Conservation (phyloP, 2,797 vertebrate genomes). For the Neopelma chrysocephalum region DNA sequence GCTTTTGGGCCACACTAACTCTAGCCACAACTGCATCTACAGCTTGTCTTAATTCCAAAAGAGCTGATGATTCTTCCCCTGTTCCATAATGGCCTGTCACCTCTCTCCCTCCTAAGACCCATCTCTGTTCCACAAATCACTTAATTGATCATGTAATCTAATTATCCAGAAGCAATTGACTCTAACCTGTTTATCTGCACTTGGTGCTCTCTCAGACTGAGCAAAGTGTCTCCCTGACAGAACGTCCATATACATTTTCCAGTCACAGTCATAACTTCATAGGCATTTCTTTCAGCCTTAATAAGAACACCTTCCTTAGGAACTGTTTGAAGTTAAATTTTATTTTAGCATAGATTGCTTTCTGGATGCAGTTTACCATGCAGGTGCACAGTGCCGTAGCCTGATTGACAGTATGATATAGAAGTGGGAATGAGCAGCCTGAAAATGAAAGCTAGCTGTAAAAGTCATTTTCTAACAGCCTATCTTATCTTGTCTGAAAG, state of each 20-base stretch:
- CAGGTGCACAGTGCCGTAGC: not conserved
- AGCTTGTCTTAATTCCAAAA: not conserved
- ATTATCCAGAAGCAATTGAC: not conserved
- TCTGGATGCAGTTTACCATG: not conserved
- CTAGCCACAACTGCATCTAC: not conserved
- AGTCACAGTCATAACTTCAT: not conserved
- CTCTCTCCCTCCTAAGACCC: not conserved
- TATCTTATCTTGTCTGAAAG: not conserved
- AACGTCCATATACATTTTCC: not conserved
- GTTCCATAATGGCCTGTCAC: not conserved
- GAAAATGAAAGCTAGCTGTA: not conserved
- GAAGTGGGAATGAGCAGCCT: not conserved
- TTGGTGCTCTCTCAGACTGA: not conserved
- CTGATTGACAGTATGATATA: not conserved
- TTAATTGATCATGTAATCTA: conserved; percentile 24
- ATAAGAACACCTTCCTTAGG: not conserved
- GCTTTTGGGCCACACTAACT: not conserved
- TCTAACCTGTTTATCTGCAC: not conserved
- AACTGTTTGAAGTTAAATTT: not conserved
- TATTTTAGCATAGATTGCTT: not conserved
- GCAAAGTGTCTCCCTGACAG: not conserved
- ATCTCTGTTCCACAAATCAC: not conserved
- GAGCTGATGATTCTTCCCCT: not conserved
- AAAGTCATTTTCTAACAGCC: not conserved
- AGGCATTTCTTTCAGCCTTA: not conserved